phyloP scores from a whole-genome alignment of 1,140 invertebrate genomes.

The Drosophila saltans region DNA sequence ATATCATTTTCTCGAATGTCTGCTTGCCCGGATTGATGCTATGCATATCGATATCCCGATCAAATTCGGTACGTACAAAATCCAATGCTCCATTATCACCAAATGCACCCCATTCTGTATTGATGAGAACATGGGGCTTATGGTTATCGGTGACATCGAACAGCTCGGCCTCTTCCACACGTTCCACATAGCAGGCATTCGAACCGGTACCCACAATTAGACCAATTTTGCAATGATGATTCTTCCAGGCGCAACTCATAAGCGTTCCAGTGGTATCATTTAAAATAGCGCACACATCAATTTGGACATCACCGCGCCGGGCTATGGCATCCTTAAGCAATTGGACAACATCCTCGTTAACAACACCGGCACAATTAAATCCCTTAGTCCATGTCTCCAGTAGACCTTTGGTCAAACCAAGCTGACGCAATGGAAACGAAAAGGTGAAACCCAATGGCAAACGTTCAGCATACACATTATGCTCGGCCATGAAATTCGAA shows the following conservation, averaged over 20 bases:
- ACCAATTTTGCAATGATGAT: slow-evolving; percentile 95
- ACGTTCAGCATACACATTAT: slow-evolving; percentile 89
- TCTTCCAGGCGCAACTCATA: slow-evolving; percentile 99
- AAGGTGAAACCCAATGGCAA: slow-evolving; percentile 99
- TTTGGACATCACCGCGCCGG: slow-evolving; percentile 94
- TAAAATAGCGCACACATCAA: slow-evolving; percentile 97
- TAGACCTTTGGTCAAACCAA: slow-evolving; percentile 95
- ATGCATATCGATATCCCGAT: slow-evolving; percentile 92
- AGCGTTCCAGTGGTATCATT: slow-evolving; percentile 99
- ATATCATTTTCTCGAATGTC: slow-evolving; percentile 97
- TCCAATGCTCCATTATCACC: slow-evolving; percentile 95
- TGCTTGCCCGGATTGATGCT: slow-evolving; percentile 94
- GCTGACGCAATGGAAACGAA: slow-evolving; percentile 97
- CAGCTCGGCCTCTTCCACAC: slow-evolving; percentile 88
- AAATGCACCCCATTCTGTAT: slow-evolving; percentile 99
- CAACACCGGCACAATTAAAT: slow-evolving; percentile 96
- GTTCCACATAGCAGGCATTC: slow-evolving; percentile 99
- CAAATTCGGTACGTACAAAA: slow-evolving; percentile 95
- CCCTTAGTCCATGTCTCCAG: slow-evolving; percentile 99
- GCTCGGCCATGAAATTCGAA: slow-evolving; percentile 95
- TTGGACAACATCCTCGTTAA: slow-evolving; percentile 95
- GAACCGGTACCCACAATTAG: slow-evolving; percentile 97
- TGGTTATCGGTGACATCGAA: slow-evolving; percentile 86
- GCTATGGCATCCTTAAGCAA: slow-evolving; percentile 94
- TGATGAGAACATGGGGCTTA: slow-evolving; percentile 91